These are phyloP conservation scores for Oreochromis niloticus DNA, from an alignment of 2,113 vertebrate species.

Conservation along the genomic window DNA sequence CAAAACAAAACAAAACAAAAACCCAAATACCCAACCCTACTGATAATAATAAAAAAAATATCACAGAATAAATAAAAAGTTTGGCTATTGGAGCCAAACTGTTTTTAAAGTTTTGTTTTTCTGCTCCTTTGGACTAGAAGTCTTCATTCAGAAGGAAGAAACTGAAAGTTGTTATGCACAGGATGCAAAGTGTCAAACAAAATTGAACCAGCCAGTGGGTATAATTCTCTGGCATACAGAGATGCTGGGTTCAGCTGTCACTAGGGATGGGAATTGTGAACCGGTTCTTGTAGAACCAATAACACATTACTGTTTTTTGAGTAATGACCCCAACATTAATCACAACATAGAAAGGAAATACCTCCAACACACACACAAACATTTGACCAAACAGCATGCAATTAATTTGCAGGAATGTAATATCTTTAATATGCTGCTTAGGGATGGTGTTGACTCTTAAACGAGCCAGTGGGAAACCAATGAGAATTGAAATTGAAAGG, in stretches of 20 bases:
- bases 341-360: no score
- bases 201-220: fast-evolving
- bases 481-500: background rate
- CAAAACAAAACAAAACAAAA: background rate
- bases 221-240: background rate
- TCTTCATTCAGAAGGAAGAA: background rate
- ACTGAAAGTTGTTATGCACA: background rate
- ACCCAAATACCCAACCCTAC: no score
- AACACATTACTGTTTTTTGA: no score
- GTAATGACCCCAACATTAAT: no score
- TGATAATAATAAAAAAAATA: background rate
- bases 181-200: background rate
- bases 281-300: background rate
- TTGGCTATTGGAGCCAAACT: background rate
- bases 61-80: background rate
- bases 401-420: background rate
- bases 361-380: no score
- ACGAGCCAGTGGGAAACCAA: background rate
- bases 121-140: background rate
- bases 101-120: background rate
- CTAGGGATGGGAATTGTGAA: background rate
- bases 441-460: background rate
- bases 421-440: background rate
- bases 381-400: no score
- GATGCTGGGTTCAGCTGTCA: background rate